A percentile compares a stretch with the other conserved stretches of the same genome.
Evolutionary conservation across 1,140 invertebrate genomes (phyloP).

Genomic region (Andrena cerasifolii): DNA sequence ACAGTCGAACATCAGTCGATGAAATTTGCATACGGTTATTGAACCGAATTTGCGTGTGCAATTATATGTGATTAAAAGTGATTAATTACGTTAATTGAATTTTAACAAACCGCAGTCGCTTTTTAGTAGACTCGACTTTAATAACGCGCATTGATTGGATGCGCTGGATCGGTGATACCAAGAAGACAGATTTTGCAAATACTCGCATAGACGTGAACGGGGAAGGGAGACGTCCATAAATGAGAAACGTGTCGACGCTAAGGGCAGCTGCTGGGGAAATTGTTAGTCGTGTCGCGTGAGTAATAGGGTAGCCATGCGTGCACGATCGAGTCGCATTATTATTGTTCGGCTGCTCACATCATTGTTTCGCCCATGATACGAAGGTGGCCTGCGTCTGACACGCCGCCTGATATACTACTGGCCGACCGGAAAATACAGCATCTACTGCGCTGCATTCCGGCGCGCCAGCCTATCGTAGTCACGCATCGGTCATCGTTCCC

Average conservation of each 20-base stretch:
- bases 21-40: neutral
- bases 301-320: neutral
- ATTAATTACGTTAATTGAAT: neutral
- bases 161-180: too few relatives aligned
- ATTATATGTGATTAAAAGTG: neutral
- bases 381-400: constrained; percentile 20
- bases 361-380: constrained; percentile 6
- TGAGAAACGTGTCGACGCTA: neutral
- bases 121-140: neutral
- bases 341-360: neutral
- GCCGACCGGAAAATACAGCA: constrained; percentile 8
- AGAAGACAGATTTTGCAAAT: too few relatives aligned
- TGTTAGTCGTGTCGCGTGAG: neutral
- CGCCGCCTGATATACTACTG: constrained; percentile 30
- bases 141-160: too few relatives aligned
- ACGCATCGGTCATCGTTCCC: neutral
- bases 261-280: neutral
- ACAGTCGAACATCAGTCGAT: too few relatives aligned
- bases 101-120: neutral
- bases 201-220: neutral
- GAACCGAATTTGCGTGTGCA: neutral
- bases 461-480: neutral
- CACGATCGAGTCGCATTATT: constrained; percentile 11
- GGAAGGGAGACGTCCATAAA: neutral
- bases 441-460: neutral